Conservation (phyloP, 2,113 vertebrate species). For the Pampusana beccarii region DNA sequence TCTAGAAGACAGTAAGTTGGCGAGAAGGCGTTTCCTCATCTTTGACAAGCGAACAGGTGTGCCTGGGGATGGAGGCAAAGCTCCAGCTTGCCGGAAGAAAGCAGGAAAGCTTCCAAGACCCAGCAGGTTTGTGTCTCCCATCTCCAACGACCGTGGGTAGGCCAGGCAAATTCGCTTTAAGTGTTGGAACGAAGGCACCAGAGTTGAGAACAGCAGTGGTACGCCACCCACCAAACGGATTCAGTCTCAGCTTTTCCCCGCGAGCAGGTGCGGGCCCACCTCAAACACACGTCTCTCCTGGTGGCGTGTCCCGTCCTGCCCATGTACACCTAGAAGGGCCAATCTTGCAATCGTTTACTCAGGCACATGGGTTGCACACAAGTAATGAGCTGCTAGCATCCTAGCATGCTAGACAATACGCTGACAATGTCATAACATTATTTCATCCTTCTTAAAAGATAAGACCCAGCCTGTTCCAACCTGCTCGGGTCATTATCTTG, state of each 20-base stretch:
- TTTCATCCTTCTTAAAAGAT: constrained; percentile 49
- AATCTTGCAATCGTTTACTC: constrained; percentile 11
- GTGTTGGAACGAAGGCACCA: neutral
- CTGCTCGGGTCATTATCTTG: constrained; percentile 52
- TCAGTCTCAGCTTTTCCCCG: neutral
- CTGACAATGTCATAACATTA: constrained; percentile 67
- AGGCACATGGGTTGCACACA: constrained; percentile 27
- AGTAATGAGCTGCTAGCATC: constrained; percentile 49
- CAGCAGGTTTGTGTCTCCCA: neutral
- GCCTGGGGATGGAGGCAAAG: neutral
- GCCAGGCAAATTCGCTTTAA: neutral
- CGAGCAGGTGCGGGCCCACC: neutral
- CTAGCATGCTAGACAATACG: constrained; percentile 51
- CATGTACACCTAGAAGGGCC: neutral
- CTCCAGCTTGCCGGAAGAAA: neutral
- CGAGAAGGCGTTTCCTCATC: neutral
- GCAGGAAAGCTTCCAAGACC: neutral
- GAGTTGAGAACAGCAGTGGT: accelerated
- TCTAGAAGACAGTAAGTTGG: neutral
- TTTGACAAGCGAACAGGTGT: neutral
- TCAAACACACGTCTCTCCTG: neutral
- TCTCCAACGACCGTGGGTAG: neutral
- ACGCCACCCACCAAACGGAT: neutral
- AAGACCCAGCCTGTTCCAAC: constrained; percentile 51
- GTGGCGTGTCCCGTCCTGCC: neutral